These are phyloP conservation scores for Bombus waltoni DNA, from an alignment of 1,140 invertebrate genomes.

Conservation along the genomic window DNA sequence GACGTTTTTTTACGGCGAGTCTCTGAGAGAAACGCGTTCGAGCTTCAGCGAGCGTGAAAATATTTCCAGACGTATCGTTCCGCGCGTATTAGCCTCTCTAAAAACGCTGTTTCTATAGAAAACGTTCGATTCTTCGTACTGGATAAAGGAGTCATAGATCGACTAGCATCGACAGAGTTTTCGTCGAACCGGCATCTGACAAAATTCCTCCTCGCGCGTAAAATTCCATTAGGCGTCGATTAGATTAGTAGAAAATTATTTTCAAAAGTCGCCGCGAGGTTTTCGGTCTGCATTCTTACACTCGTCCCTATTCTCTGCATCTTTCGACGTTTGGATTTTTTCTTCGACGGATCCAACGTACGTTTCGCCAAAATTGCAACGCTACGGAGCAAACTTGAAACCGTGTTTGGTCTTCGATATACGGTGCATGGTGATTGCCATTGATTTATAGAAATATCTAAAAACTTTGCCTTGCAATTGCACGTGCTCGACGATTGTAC, in stretches of 20 bases:
- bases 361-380: background rate
- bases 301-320: background rate
- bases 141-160: background rate
- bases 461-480: background rate
- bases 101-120: background rate
- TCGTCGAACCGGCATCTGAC: too few species aligned
- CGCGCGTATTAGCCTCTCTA: too few species aligned
- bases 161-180: background rate
- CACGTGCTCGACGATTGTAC: background rate
- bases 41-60: background rate
- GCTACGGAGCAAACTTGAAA: background rate
- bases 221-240: too few species aligned
- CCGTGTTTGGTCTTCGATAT: background rate
- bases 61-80: too few species aligned
- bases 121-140: background rate
- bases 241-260: too few species aligned
- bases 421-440: too few species aligned
- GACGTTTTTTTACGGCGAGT: slow-evolving; percentile 16
- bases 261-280: too few species aligned
- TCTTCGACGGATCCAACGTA: background rate
- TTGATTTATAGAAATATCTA: background rate
- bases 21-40: background rate
- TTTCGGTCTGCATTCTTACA: too few species aligned
- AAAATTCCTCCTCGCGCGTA: too few species aligned
- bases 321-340: background rate